Evolutionary conservation across 2,113 vertebrate species (phyloP).

Genomic region (Pomatostomus ruficeps): DNA sequence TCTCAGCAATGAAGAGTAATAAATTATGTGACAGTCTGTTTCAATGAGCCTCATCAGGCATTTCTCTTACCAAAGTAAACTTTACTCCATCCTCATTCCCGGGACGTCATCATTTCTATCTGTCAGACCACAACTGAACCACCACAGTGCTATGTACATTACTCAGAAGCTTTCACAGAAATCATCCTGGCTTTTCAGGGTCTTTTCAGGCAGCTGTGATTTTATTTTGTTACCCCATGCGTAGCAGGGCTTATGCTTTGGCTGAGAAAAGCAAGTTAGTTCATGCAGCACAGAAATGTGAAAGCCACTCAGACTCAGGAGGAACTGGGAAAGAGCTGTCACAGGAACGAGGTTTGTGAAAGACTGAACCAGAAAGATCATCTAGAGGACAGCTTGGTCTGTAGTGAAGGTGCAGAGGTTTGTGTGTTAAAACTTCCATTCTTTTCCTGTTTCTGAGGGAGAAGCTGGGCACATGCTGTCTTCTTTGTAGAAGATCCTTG

Average conservation of each 20-base stretch:
- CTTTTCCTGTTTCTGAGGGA: background rate
- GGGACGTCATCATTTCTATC: background rate
- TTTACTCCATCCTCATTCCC: background rate
- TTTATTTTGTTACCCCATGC: background rate
- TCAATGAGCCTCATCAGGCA: background rate
- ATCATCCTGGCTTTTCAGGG: background rate
- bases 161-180: background rate
- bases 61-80: background rate
- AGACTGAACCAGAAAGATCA: background rate
- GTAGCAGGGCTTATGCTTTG: background rate
- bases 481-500: background rate
- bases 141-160: background rate
- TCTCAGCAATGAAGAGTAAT: background rate
- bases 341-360: background rate
- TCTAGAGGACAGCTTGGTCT: background rate
- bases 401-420: background rate
- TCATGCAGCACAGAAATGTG: background rate
- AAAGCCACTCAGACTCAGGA: background rate
- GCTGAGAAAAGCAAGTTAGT: background rate
- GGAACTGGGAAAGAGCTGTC: background rate
- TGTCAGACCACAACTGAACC: background rate
- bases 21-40: background rate
- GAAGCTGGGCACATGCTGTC: background rate
- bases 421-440: background rate
- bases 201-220: background rate